These are phyloP conservation scores for Hirudinaria manillensis DNA, from an alignment of 2,888 invertebrate species.

Conservation along the genomic window DNA sequence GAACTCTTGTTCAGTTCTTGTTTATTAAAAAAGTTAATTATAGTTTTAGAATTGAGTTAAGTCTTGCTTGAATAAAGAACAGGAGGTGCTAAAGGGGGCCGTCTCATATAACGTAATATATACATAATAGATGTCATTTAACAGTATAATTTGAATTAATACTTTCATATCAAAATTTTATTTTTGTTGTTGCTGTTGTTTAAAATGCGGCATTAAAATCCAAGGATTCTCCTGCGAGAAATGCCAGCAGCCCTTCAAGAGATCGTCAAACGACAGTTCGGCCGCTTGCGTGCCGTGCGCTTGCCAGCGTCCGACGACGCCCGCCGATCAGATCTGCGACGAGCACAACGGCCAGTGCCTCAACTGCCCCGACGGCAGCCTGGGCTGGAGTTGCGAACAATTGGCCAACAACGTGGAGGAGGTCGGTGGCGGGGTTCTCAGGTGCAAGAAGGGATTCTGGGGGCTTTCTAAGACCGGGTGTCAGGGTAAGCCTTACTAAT, in stretches of 20 bases:
- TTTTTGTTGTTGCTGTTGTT: not conserved
- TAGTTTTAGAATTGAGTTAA: not conserved
- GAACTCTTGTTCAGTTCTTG: not conserved
- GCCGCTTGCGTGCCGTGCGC: slow-evolving; percentile 40
- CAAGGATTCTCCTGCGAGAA: slow-evolving; percentile 43
- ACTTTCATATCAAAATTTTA: not conserved
- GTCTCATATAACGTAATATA: not conserved
- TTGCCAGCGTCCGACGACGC: slow-evolving; percentile 37
- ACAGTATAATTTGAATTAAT: not conserved
- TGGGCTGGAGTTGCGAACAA: slow-evolving; percentile 40
- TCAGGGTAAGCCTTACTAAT: slow-evolving; percentile 36
- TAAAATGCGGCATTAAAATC: not conserved
- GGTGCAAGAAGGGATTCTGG: slow-evolving; percentile 40
- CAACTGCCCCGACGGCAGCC: slow-evolving; percentile 44
- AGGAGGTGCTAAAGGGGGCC: not conserved
- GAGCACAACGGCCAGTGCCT: slow-evolving; percentile 40
- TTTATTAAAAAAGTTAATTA: not conserved
- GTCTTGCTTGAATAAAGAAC: not conserved
- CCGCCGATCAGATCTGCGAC: slow-evolving; percentile 39
- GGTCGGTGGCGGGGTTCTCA: not conserved
- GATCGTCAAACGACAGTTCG: slow-evolving; percentile 29
- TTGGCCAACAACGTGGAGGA: slow-evolving; percentile 39
- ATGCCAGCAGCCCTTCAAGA: slow-evolving; percentile 40
- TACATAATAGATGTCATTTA: not conserved
- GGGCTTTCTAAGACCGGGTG: slow-evolving; percentile 42